Evolutionary conservation across 1,140 invertebrate species (phyloP), one percentile per base, ranked within the genome.

Genomic region (Portunus trituberculatus): DNA sequence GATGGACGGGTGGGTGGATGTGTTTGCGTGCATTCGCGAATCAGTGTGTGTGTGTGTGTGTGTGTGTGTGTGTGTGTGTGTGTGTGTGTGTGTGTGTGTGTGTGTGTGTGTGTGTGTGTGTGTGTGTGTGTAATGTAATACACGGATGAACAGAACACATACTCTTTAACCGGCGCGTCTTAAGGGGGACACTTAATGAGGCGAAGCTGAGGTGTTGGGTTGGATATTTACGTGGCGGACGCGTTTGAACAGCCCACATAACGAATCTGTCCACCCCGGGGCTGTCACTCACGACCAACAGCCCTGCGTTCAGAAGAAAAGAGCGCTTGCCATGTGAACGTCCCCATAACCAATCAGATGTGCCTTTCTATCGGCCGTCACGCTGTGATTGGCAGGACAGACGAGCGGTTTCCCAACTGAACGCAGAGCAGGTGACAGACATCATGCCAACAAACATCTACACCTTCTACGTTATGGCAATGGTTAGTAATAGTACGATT

Each of bases 321-420:
- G 67, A 76, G 67, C n/a, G 67, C 67, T 76, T n/a, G 67, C 25
- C n/a, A 25, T 76, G 6, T 25, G 67, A 76, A 12, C 20, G 6
- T 7, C 20, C 4, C n/a, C 67, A 20, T 76, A n/a, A n/a, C 67
- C 67, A 76, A 76, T 76, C 67, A 76, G 67, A 12, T n/a, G 67
- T 76, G 67, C 1, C 20, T 76, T n/a, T n/a, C 67, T n/a, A 76
- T 25, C 67, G 67, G 10, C 20, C 67, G 20, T n/a, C 67, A 76
- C 67, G 67, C 20, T 76, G 67, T 76, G 67, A 76, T 76, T 76
- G 67, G n/a, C 67, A 2, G 67, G n/a, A 20, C 25, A 76, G 67
- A n/a, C 67, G 67, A 76, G 67, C 67, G 67, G 67, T 76, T 76
- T n/a, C 67, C 67, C 67, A 7, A 76, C 67, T 76, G 67, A 76